Evolutionary conservation across 2,888 invertebrate genomes (phyloP), one percentile per base, ranked within the genome.

Genomic region (Eupithecia abbreviata): DNA sequence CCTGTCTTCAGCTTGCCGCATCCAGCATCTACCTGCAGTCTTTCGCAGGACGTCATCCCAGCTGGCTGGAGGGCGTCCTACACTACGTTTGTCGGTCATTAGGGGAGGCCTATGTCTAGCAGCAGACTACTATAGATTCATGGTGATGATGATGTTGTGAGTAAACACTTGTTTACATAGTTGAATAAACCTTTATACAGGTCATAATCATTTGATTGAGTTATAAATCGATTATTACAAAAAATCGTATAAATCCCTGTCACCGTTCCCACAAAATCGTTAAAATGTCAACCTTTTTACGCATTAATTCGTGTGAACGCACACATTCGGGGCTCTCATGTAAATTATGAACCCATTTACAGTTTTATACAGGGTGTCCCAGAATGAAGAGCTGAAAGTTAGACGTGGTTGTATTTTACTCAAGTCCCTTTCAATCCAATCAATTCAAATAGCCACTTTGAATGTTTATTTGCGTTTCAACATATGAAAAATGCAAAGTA

Each of bases 301-400:
- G 74, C 72, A 47, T 73, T 76, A 75, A 75, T 70, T 77, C 82
- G 79, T 81, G 82, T 82, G 82, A 82, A 81, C 81, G 78, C 72
- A 66, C 76, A 71, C 71, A 74, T 66, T 76, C 74, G 74, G 72
- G n/a, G 74, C 72, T 78, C 76, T 70, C 76, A 78, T 78, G 76
- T 78, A 74, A 78, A 78, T 78, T 74, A 42, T 70, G 55, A 68
- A 70, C 78, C 71, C 51, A 78, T 76, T 78, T 72, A 69, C 18
- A 65, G 71, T 30, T 49, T 51, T 42, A 30, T 70, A 77, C 75
- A 73, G 77, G 77, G 58, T 75, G 77, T 55, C 2, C 42, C 10
- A 41, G 65, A 62, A 69, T 65, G 4, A 45, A 6, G 12, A 62
- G 30, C 62, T 30, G 62, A 62, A 58, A 18, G 3, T 13, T 7